A percentile compares a stretch with the other conserved stretches of the same genome.
phyloP scores from a whole-genome alignment of 2,797 vertebrate species.

The Sarcophilus harrisii region DNA sequence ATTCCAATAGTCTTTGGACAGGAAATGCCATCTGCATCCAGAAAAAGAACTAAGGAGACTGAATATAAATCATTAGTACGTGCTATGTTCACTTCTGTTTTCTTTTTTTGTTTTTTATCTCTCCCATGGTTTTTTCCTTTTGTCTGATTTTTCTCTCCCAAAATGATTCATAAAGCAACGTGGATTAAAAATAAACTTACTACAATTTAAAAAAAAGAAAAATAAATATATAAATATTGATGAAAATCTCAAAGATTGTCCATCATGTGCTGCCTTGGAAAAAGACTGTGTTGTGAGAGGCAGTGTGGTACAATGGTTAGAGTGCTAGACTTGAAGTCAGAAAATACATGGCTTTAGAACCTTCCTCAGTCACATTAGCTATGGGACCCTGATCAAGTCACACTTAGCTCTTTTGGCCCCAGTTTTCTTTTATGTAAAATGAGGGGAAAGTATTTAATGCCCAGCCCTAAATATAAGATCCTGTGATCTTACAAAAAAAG shows the following conservation, averaged over 20 bases:
- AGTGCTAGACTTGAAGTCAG: not conserved
- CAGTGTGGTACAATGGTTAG: not conserved
- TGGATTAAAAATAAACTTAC: no score
- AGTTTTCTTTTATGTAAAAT: not conserved
- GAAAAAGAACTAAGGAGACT: no score
- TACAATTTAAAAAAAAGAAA: slow-evolving; percentile 5
- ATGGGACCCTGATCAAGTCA: not conserved
- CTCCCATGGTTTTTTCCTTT: no score
- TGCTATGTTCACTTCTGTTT: no score
- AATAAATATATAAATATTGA: not conserved
- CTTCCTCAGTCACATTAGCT: not conserved
- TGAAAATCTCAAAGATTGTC: not conserved
- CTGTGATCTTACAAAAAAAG: not conserved
- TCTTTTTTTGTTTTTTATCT: no score
- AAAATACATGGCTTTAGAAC: not conserved
- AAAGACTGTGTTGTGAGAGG: not conserved
- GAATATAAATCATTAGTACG: no score
- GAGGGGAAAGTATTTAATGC: not conserved
- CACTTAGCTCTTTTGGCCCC: not conserved
- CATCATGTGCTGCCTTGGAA: not conserved
- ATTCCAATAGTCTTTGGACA: no score
- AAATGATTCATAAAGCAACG: no score
- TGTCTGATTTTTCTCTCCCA: no score
- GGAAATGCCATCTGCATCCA: no score
- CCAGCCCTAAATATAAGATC: not conserved